These are phyloP conservation scores for Synergus japonicus DNA, from an alignment of 2,888 invertebrate species.

Conservation along the genomic window DNA sequence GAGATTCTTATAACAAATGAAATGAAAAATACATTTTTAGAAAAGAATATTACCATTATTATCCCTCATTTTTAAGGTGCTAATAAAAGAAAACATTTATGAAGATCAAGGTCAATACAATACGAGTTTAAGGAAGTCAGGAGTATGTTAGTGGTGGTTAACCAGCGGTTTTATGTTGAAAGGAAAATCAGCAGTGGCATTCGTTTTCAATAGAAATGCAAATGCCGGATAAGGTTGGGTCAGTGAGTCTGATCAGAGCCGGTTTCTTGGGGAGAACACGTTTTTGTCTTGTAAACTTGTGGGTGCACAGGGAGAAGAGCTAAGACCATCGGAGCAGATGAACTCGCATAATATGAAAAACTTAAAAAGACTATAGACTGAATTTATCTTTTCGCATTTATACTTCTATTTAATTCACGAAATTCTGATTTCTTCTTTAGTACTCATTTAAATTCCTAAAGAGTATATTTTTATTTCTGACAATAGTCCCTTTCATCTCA, in stretches of 20 bases:
- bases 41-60: not conserved
- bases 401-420: not conserved
- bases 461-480: too few species aligned
- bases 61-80: too few species aligned
- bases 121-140: conserved; percentile 1
- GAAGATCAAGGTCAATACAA: not conserved
- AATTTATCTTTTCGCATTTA: not conserved
- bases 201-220: conserved; percentile 1
- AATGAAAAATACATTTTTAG: not conserved
- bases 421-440: too few species aligned
- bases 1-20: too few species aligned
- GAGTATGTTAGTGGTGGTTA: too few species aligned
- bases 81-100: not conserved
- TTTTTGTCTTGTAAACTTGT: conserved; percentile 2
- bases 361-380: not conserved
- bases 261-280: conserved; percentile 2
- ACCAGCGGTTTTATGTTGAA: not conserved
- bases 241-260: conserved; percentile 10
- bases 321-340: not conserved
- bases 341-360: not conserved
- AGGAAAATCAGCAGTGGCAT: not conserved
- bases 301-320: not conserved
- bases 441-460: too few species aligned
- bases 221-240: not conserved
- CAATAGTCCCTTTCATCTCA: not conserved